Conservation (phyloP, 1,140 invertebrate species). For the Polypedilum vanderplanki region DNA sequence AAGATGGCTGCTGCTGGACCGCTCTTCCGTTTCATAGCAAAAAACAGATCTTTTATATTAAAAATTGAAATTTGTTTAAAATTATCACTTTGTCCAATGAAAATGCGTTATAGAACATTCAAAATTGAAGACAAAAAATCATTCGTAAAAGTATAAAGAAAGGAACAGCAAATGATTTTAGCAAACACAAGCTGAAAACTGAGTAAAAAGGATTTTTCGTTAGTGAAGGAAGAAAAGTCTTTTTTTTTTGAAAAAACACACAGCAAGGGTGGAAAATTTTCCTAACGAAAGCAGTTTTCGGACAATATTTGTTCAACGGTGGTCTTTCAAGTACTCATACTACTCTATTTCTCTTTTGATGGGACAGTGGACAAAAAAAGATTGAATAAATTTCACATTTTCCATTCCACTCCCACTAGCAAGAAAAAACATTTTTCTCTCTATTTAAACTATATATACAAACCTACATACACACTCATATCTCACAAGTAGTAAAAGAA, state of each 20-base stretch:
- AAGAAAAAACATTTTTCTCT: neutral
- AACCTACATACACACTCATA: neutral
- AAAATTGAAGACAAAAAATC: too few species aligned
- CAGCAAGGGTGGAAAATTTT: neutral
- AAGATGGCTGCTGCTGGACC: constrained; percentile 6
- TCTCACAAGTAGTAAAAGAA: neutral
- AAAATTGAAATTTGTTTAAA: too few species aligned
- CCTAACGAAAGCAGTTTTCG: constrained; percentile 5
- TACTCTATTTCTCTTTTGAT: neutral
- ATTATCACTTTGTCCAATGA: too few species aligned
- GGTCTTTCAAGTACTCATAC: neutral
- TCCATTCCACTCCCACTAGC: neutral
- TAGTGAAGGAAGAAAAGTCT: neutral
- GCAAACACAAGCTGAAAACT: constrained; percentile 5
- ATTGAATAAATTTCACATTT: constrained; percentile 14
- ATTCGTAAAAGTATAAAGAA: neutral
- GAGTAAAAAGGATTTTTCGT: neutral
- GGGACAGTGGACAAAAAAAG: neutral
- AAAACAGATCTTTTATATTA: too few species aligned
- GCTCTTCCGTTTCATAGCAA: neutral
- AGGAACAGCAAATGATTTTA: neutral
- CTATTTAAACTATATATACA: constrained; percentile 2
- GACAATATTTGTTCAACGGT: constrained; percentile 11
- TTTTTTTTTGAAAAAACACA: neutral
- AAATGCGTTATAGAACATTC: too few species aligned